Evolutionary conservation across 2,797 vertebrate genomes (phyloP), one percentile per base, ranked within the genome.

Genomic region (Coendou prehensilis): DNA sequence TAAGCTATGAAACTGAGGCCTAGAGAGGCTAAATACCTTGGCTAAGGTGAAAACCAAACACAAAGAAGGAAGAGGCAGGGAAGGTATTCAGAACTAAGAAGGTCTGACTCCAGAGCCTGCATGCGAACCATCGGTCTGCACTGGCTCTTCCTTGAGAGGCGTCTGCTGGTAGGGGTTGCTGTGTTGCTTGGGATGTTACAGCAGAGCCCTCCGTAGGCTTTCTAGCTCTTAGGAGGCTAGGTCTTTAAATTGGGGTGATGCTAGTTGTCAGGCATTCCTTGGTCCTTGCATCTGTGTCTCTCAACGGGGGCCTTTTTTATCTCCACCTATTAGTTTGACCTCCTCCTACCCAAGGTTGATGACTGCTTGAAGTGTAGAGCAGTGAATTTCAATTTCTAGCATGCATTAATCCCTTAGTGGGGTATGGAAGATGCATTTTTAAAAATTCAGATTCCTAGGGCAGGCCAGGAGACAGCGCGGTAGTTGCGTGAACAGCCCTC

Each of bases 1-100:
- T 94, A 50, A 81, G 56, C 28, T 84, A 20, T 11, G 28, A 92
- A 96, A 92, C n/a, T 71, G 76, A 86, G 59, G 37, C 47, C 64
- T 86, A 33, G 52, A 84, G 47, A 85, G 52, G 22, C 71, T 88
- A 64, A 96, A 78, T 91, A 63, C 67, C 2, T 18, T 52, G 9
- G 37, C 3, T 41, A 45, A 85, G 33, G 4, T 41, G 14, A 59
- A 59, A 26, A 10, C 11, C 47, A 52, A 81, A 75, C 75, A 41
- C 56, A 59, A 33, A 14, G 2, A 67, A 84, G 8, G 75, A 89
- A n/a, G 28, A 78, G n/a, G 47, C 54, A 69, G 61, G 52, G 47
- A 56, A 61, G 30, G 28, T 37, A 64, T 76, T 91, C 20, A 26
- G 30, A 84, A 22, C 30, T 11, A 18, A 45, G 64, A 63, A 37